Evolutionary conservation across 2,113 vertebrate genomes (phyloP).

Genomic region (Zosterops hypoxanthus): DNA sequence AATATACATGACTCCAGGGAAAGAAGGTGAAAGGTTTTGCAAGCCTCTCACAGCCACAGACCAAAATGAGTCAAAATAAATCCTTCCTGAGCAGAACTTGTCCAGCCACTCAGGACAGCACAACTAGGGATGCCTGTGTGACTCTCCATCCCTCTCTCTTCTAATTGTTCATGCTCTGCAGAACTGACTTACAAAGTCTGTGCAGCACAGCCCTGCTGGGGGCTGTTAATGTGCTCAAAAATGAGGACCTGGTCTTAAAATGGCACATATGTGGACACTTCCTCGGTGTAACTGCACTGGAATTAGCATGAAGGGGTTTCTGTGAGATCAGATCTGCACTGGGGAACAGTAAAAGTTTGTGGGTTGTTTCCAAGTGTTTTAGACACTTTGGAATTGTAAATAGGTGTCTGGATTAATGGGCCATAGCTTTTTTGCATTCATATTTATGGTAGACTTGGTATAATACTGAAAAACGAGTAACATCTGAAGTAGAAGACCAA

Average conservation of each 20-base stretch:
- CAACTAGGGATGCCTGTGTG: background rate
- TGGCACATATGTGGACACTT: background rate
- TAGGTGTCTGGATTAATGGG: background rate
- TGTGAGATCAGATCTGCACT: background rate
- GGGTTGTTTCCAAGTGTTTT: background rate
- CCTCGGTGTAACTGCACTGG: background rate
- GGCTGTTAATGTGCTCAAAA: background rate
- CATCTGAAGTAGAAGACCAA: background rate
- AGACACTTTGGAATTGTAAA: background rate
- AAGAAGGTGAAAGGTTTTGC: conserved; percentile 59
- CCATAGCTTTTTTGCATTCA: background rate
- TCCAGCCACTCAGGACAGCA: background rate
- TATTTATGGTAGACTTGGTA: background rate
- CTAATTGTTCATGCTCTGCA: conserved; percentile 7
- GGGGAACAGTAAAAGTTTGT: background rate
- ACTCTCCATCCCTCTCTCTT: background rate
- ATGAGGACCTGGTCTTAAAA: background rate
- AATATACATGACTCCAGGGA: conserved; percentile 48
- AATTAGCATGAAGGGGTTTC: background rate
- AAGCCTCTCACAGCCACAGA: conserved; percentile 40
- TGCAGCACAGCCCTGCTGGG: background rate
- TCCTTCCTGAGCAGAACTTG: conserved; percentile 14
- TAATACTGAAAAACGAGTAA: background rate
- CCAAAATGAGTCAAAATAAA: conserved; percentile 47
- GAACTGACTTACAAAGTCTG: background rate